Evolutionary conservation across 2,113 vertebrate species (phyloP).

Genomic region (Perca flavescens): DNA sequence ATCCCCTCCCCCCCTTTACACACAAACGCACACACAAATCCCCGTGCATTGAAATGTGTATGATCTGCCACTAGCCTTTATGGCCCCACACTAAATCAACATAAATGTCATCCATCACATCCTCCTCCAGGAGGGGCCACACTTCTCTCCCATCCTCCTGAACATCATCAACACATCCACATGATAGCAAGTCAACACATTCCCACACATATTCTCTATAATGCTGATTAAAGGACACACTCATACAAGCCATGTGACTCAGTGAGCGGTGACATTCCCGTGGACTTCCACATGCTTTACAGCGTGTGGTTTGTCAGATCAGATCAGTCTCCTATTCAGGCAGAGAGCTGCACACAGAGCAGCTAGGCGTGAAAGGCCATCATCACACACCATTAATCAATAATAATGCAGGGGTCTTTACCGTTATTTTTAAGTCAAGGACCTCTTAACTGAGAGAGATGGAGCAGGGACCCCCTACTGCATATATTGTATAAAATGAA

Average conservation of each 20-base stretch:
- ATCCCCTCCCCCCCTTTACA: not conserved
- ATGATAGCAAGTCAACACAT: too few species aligned
- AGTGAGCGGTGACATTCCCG: not conserved
- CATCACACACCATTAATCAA: not conserved
- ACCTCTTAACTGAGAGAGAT: too few species aligned
- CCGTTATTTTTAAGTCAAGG: too few species aligned
- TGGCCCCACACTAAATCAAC: not conserved
- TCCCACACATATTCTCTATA: not conserved
- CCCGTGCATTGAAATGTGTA: not conserved
- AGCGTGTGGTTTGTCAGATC: not conserved
- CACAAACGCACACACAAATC: not conserved
- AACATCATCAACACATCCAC: not conserved
- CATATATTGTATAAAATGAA: too few species aligned
- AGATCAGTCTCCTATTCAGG: not conserved
- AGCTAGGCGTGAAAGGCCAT: not conserved
- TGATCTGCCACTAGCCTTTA: not conserved
- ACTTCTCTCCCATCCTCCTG: not conserved
- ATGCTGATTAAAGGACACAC: not conserved
- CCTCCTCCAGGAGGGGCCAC: not conserved
- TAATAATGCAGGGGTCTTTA: not conserved
- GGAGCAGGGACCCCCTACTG: too few species aligned
- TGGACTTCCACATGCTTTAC: not conserved
- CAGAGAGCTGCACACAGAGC: conserved; percentile 9
- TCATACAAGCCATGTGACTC: not conserved
- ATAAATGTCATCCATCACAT: not conserved